Conservation (phyloP, 2,797 vertebrate species). For the Thripadectes ignobilis region DNA sequence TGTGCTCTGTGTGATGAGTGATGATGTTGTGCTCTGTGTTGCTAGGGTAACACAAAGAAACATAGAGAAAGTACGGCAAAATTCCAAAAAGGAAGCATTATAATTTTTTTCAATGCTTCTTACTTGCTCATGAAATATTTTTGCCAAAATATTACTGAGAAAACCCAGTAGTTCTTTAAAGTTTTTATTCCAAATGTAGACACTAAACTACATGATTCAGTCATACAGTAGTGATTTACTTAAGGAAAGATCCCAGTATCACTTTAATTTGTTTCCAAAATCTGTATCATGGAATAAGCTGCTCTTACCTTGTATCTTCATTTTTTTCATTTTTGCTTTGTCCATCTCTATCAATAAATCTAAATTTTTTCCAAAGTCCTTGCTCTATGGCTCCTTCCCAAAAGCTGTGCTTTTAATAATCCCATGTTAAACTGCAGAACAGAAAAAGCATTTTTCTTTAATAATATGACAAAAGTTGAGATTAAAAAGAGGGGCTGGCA, state of each 20-base stretch:
- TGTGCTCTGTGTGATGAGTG: not conserved
- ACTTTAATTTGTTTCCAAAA: not conserved
- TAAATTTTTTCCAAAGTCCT: not conserved
- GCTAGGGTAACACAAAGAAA: constrained; percentile 25
- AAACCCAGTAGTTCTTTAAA: constrained; percentile 11
- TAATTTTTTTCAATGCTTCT: not conserved
- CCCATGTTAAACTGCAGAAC: not conserved
- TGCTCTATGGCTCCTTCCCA: not conserved
- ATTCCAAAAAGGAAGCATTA: constrained; percentile 30
- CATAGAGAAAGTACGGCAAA: not conserved
- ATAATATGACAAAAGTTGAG: not conserved
- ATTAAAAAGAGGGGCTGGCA: not conserved
- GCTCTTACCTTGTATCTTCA: not conserved
- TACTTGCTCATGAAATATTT: not conserved
- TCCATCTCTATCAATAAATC: not conserved
- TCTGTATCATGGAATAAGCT: not conserved
- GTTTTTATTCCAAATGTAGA: not conserved
- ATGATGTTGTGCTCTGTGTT: constrained; percentile 23
- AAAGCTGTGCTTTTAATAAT: not conserved
- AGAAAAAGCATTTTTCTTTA: not conserved
- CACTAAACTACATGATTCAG: not conserved
- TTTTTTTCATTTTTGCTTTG: not conserved
- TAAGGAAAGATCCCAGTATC: not conserved
- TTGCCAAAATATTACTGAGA: constrained; percentile 25
- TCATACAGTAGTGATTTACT: not conserved